A percentile compares a stretch with the other conserved stretches of the same genome.
phyloP scores from a whole-genome alignment of 2,113 vertebrate species.

The Syngnathus scovelli region DNA sequence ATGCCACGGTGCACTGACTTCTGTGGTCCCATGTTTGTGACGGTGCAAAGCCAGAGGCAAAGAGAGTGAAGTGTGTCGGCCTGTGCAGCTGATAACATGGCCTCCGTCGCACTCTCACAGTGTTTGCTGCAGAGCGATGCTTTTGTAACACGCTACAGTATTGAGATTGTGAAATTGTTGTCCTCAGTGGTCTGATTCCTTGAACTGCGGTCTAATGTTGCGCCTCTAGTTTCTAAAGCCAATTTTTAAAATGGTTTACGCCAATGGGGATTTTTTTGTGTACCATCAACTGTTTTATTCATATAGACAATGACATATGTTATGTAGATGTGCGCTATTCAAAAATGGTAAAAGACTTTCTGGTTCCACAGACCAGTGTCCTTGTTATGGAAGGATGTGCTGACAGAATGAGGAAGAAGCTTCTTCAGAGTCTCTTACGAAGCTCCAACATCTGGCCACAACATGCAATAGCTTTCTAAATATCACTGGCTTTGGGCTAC shows the following conservation, averaged over 20 bases:
- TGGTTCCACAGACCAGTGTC: conserved; percentile 46
- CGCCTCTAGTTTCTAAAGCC: conserved; percentile 32
- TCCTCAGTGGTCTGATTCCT: conserved; percentile 24
- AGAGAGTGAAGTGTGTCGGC: conserved; percentile 63
- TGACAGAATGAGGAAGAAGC: conserved; percentile 59
- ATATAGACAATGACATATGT: conserved; percentile 26
- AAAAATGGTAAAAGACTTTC: conserved; percentile 41
- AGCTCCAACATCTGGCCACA: conserved; percentile 63
- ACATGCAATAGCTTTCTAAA: conserved; percentile 58
- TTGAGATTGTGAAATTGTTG: conserved; percentile 43
- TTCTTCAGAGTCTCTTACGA: conserved; percentile 63
- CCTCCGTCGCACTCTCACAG: conserved; percentile 66
- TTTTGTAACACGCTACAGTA: conserved; percentile 51
- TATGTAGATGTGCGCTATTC: conserved; percentile 38
- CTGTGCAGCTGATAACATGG: conserved; percentile 67
- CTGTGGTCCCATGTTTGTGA: conserved; percentile 44
- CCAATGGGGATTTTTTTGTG: conserved; percentile 7
- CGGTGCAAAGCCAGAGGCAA: conserved; percentile 46
- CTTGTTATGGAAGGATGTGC: conserved; percentile 49
- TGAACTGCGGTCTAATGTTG: conserved; percentile 32
- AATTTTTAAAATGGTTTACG: conserved; percentile 15
- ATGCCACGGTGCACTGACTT: conserved; percentile 42
- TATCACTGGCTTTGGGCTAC: conserved; percentile 57
- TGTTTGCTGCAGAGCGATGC: conserved; percentile 48
- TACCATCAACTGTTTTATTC: conserved; percentile 40